Conservation (phyloP, 2,797 vertebrate species). For the Falco peregrinus region DNA sequence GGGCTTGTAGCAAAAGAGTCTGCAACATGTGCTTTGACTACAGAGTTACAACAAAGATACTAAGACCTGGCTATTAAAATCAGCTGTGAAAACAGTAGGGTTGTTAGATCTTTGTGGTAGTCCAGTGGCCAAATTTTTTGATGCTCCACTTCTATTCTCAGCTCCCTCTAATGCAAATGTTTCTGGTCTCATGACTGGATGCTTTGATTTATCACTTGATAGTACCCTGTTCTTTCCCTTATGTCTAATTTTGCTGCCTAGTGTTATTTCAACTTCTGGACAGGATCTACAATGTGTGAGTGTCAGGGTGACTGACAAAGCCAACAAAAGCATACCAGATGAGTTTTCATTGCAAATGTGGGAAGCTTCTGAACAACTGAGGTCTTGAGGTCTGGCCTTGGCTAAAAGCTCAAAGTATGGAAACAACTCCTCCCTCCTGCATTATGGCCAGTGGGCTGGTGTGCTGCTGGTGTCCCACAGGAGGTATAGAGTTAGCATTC, state of each 20-base stretch:
- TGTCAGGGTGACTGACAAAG: neutral
- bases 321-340: neutral
- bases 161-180: slow-evolving; percentile 6
- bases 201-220: neutral
- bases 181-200: neutral
- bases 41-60: neutral
- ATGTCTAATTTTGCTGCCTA: neutral
- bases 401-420: neutral
- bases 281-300: neutral
- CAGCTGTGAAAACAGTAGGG: neutral
- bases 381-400: neutral
- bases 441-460: neutral
- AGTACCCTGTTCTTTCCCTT: neutral
- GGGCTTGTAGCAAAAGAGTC: neutral
- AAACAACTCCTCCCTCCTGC: neutral
- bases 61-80: neutral
- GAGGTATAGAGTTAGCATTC: neutral
- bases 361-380: neutral
- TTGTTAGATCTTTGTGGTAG: neutral
- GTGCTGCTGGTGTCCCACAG: neutral
- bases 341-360: neutral
- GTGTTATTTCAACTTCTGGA: neutral
- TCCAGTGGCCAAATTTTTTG: neutral
- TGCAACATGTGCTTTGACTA: neutral
- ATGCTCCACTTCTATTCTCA: neutral